Conservation (phyloP, 2,113 vertebrate species). For the Ciconia maguari region DNA sequence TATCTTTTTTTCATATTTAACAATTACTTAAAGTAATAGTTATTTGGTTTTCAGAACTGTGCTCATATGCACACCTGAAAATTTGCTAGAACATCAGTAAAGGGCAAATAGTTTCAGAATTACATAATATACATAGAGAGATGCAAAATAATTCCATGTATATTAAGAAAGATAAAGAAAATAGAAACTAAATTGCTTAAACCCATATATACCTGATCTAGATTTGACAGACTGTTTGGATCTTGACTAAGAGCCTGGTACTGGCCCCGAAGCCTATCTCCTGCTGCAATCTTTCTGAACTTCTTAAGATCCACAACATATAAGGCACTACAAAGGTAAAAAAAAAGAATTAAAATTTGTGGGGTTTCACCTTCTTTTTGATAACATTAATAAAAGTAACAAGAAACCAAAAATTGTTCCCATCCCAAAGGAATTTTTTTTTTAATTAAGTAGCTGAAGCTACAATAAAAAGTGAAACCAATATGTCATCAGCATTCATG, state of each 20-base stretch:
- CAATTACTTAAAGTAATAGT: background rate
- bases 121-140: background rate
- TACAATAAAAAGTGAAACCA: background rate
- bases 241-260: conserved; percentile 96
- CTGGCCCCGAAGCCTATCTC: conserved; percentile 91
- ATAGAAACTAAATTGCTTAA: background rate
- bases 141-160: background rate
- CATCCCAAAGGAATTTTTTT: background rate
- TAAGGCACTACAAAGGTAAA: conserved; percentile 79
- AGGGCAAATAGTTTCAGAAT: background rate
- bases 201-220: conserved; percentile 86
- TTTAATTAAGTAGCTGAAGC: background rate
- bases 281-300: conserved; percentile 93
- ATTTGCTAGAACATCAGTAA: background rate
- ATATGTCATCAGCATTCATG: rapidly evolving
- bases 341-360: background rate
- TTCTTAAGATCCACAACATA: conserved; percentile 96
- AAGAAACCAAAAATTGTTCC: background rate
- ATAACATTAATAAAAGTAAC: background rate
- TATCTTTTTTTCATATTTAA: background rate
- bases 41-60: background rate
- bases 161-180: background rate
- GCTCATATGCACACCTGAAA: background rate
- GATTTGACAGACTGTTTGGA: conserved; percentile 94
- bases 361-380: background rate